Base-by-base conservation (phyloP, 2,888 invertebrate species). In the Amiota minor region DNA sequence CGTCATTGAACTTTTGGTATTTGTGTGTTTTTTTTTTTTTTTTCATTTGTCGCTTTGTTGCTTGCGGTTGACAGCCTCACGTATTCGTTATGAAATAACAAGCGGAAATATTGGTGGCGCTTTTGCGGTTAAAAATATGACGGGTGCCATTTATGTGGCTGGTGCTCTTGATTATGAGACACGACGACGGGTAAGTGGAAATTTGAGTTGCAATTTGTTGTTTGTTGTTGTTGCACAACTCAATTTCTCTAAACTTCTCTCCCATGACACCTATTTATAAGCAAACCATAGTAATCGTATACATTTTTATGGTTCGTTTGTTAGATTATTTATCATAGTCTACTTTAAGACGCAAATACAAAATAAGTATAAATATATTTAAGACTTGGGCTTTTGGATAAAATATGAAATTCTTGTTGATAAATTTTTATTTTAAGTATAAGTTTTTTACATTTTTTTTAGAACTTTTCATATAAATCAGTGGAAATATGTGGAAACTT, bases 61-160 rank as follows among this genome's bases (percentile, higher is more conserved):
- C 18, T 62, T 23, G n/a, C 62, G 23, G 23, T 68, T 65, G 91
- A 77, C 93, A 97, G 98, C 97, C 90, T 98, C 98, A 92, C 96
- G 97, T 93, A 97, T 98, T 93, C 97, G 97, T 93, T 98, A 98
- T 93, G 98, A 98, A 94, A 98, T 98, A 92, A 98, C 97, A 91
- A 97, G 97, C 93, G 98, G 98, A 92, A 98, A 98, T 94, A 94
- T 97, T 93, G 98, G 98, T 79, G 98, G 98, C 86, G 98, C 98
- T 55, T 98, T 98, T 90, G 98, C 97, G 85, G 98, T 98, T 89
- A 97, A 98, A 92, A 97, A 97, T 91, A 97, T 97, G 95, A 98
- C 98, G 81, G 98, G 98, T 85, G 98, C 98, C 90, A 98, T 98
- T 91, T 98, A 97, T 91, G 98, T 98, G 83, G 98, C 98, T 75